phyloP scores from a whole-genome alignment of 2,888 invertebrate species.

The Drosophila robusta region DNA sequence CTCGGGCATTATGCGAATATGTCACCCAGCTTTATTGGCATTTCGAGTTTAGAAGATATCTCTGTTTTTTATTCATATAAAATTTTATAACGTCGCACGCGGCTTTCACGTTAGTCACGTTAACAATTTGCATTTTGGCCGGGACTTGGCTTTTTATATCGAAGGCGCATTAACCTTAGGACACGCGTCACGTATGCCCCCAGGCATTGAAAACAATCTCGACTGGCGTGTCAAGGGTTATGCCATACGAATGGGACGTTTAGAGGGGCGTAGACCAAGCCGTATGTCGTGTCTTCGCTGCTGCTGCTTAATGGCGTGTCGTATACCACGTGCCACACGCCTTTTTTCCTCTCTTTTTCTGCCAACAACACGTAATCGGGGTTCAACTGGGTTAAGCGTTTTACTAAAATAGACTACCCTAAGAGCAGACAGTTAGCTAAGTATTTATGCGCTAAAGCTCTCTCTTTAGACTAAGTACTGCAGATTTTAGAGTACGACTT shows the following conservation, averaged over 20 bases:
- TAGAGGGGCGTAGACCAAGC: conserved; percentile 35
- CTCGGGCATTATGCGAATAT: conserved; percentile 13
- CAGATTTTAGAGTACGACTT: conserved; percentile 18
- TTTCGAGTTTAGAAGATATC: conserved; percentile 30
- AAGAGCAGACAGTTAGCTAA: conserved; percentile 51
- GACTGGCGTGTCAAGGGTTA: conserved; percentile 62
- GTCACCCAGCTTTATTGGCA: conserved; percentile 36
- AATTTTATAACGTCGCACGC: conserved; percentile 45
- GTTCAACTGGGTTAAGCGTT: conserved; percentile 65
- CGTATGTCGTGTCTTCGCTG: conserved; percentile 42
- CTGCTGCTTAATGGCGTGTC: conserved; percentile 70
- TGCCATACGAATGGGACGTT: conserved; percentile 32
- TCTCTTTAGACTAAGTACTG: conserved; percentile 20
- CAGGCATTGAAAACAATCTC: conserved; percentile 71
- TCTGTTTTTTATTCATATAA: conserved; percentile 33
- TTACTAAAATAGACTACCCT: conserved; percentile 58
- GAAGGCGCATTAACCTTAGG: conserved; percentile 70
- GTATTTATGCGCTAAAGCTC: conserved; percentile 45
- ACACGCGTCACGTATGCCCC: conserved; percentile 69
- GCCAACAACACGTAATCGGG: conserved; percentile 65
- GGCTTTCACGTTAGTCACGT: conserved; percentile 64
- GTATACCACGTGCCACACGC: conserved; percentile 63
- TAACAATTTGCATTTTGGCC: conserved; percentile 75
- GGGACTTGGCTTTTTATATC: conserved; percentile 55
- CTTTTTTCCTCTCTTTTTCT: conserved; percentile 25